Conservation (phyloP, 1,140 invertebrate species). For the Brachionus paranguensis region DNA sequence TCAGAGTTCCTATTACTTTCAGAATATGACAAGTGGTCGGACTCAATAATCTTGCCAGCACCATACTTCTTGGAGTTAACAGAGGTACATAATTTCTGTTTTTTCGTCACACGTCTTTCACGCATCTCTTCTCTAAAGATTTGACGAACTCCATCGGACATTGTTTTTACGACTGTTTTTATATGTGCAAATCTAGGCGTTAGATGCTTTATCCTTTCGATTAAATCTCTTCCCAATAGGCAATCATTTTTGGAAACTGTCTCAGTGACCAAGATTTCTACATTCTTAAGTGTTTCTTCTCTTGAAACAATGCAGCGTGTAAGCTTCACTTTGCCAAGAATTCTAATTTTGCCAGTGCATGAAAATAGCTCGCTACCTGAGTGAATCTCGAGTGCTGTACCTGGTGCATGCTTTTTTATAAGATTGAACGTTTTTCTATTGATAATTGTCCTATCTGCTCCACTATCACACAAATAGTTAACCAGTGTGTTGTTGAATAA, state of each 20-base stretch:
- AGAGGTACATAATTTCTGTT: not conserved
- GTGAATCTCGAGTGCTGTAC: no score
- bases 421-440: no score
- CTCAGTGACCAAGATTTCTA: not conserved
- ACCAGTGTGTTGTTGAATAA: no score
- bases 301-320: not conserved
- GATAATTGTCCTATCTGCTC: no score
- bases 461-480: no score
- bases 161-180: not conserved
- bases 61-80: not conserved
- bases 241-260: no score
- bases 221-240: not conserved
- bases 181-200: not conserved
- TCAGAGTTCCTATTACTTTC: not conserved
- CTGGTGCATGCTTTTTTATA: no score
- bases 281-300: not conserved
- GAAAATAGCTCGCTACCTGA: no score
- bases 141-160: not conserved
- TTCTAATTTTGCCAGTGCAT: not conserved
- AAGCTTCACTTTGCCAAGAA: not conserved
- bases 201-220: not conserved
- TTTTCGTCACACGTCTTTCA: not conserved
- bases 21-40: not conserved
- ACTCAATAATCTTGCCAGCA: not conserved
- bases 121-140: not conserved